Evolutionary conservation across 1,140 invertebrate genomes (phyloP), one percentile per base, ranked within the genome.

Genomic region (Popillia japonica): DNA sequence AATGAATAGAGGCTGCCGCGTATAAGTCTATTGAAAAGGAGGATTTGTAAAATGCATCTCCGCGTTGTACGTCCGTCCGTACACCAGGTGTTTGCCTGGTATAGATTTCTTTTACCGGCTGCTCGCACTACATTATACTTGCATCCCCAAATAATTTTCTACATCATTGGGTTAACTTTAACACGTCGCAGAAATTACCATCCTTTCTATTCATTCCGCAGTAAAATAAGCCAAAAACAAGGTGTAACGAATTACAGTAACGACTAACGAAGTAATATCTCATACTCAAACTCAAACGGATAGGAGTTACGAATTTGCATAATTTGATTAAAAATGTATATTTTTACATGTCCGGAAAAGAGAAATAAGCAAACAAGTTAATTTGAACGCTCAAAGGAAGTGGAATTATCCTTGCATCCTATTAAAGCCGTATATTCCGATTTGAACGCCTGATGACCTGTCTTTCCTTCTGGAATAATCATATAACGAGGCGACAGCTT

Each of bases 401-500:
- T 48, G 48, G 48, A 75, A 75, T 75, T 55, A 75, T 75, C 74
- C 74, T 75, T 48, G 74, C 74, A 75, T 75, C 74, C 74, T 55
- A 48, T 75, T 75, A 75, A n/a, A 48, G 42, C 40, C 74, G 6
- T 48, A 75, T 75, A 75, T 75, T 42, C 44, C 22, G 74, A 75
- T 75, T 75, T 75, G 41, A 75, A 40, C 40, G 20, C 74, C 20
- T 75, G 74, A 75, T 75, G 74, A 48, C 74, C 81, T 83, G 82
- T 84, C 82, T 83, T 84, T 83, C 75, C 81, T 72, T 80, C 80
- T 81, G 79, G 79, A 83, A 84, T 85, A 85, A 84, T 84, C 84
- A 85, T 86, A 84, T 85, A 86, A 86, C 83, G 81, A 83, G 85
- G 82, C 83, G 85, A 85, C 85, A 85, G 84, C 79, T 79, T 83